phyloP scores from a whole-genome alignment of 2,113 vertebrate genomes.

The Acinonyx jubatus region DNA sequence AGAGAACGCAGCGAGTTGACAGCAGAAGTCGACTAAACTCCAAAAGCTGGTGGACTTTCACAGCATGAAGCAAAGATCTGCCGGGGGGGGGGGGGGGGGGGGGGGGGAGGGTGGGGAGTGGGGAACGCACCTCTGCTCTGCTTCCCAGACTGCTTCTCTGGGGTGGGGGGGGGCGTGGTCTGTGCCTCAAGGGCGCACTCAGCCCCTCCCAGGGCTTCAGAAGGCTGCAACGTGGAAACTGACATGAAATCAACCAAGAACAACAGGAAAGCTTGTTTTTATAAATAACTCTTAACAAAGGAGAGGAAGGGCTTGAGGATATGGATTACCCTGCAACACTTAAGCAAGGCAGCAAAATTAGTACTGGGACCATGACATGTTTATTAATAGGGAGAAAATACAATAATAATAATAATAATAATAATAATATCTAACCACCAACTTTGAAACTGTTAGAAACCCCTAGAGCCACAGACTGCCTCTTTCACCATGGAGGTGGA shows the following conservation, averaged over 20 bases:
- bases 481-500: not conserved
- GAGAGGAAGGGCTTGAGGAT: not conserved
- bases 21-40: not conserved
- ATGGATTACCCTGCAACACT: not conserved
- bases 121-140: not conserved
- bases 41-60: accelerated
- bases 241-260: not conserved
- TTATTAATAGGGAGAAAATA: not conserved
- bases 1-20: not conserved
- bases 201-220: too few relatives aligned
- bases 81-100: accelerated
- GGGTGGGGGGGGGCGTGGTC: accelerated
- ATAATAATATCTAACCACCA: not conserved
- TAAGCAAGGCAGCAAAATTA: not conserved
- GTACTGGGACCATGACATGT: not conserved
- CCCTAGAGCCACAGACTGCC: not conserved
- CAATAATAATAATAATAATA: not conserved
- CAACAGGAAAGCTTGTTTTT: not conserved
- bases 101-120: too few relatives aligned
- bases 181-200: accelerated
- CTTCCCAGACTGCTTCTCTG: not conserved
- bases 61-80: not conserved
- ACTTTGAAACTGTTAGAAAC: not conserved
- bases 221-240: too few relatives aligned
- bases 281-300: not conserved